phyloP scores from a whole-genome alignment of 2,113 vertebrate species.

The Rhinolophus sinicus region DNA sequence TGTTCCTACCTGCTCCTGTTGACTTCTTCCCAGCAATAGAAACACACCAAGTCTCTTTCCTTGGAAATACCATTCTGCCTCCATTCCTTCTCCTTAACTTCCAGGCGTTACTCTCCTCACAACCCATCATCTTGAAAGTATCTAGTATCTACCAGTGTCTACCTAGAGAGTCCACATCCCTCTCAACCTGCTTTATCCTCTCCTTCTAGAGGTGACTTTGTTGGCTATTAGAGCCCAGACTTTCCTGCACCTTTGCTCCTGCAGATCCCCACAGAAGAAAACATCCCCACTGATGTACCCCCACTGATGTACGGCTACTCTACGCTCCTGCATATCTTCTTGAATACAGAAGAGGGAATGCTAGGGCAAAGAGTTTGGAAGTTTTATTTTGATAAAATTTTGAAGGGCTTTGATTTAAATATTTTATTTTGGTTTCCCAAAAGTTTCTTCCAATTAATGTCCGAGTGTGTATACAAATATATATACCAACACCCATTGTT shows the following conservation, averaged over 20 bases:
- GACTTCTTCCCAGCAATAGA: not conserved
- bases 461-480: not conserved
- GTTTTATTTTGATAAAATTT: not conserved
- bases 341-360: too few species aligned
- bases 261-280: not conserved
- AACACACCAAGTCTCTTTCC: not conserved
- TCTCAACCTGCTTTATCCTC: not conserved
- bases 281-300: not conserved
- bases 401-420: not conserved
- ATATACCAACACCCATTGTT: not conserved
- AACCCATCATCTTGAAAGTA: not conserved
- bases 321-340: not conserved
- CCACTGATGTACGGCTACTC: too few species aligned
- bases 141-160: not conserved
- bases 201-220: not conserved
- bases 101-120: not conserved
- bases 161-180: not conserved
- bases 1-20: not conserved
- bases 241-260: not conserved
- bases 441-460: not conserved
- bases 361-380: not conserved
- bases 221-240: not conserved
- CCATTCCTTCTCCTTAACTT: not conserved
- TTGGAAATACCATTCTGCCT: not conserved
- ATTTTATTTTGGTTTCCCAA: not conserved